Base-by-base conservation (phyloP, 2,113 vertebrate genomes). In the Trachemys scripta region DNA sequence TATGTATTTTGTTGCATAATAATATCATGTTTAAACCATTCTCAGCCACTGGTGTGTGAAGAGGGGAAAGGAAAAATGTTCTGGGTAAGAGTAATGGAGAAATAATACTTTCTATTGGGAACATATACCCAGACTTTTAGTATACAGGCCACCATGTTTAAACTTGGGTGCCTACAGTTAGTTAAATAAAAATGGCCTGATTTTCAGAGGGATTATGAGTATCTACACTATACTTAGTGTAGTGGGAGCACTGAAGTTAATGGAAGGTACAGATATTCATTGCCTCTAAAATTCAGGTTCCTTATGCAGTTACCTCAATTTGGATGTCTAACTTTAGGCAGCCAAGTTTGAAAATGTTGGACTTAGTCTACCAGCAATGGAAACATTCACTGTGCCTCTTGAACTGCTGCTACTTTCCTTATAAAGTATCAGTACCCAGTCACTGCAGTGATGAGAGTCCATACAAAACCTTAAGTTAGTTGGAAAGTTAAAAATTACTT, bases 1-100 rank as follows among this genome's bases (percentile, higher is more conserved):
- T 92, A 93, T 96, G 50, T 93, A 82, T 98, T 98, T n/a, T 92
- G 96, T 93, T 96, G 90, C 90, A 84, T 88, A 90, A 96, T 85
- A 84, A 95, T 90, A 85, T 79, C 92, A 80, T 76, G 90, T 92
- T 95, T 90, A 90, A 53, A 89, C 92, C 93, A 95, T 12, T 7
- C 72, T 35, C 45, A 85, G 72, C 94, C 80, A 31, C 2, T 7
- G 94, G 56, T 1, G 0, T 95, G 90, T 93, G 86, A 96, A 90
- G 82, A 90, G 22, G 49, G 84, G 90, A 87, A 86, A 59, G 92
- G 82, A 85, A 85, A 95, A 57, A 78, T 92, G 86, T 65, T 94
- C 92, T 42, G 85, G 25, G 47, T 69, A 82, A 92, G 59, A 20
- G 42, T 3, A 62, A 31, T 54, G 79, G 80, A 84, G 96, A 59